Evolutionary conservation across 2,888 invertebrate genomes (phyloP).

Genomic region (Adineta ricciae): DNA sequence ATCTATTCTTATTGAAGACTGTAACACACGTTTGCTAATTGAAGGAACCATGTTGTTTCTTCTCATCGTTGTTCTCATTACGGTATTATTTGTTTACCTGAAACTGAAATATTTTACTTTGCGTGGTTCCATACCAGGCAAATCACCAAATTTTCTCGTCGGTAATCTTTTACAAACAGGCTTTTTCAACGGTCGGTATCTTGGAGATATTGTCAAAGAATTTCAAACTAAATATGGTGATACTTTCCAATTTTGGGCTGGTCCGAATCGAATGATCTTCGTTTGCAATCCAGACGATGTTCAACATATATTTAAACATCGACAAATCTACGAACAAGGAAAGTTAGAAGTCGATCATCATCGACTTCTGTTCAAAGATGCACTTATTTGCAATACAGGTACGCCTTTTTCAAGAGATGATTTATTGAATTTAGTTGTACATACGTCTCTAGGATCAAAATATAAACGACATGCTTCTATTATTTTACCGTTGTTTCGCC

Average conservation of each 20-base stretch:
- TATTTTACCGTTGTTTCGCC: background rate
- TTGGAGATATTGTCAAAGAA: background rate
- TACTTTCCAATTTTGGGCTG: background rate
- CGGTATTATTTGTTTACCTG: background rate
- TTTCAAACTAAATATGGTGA: background rate
- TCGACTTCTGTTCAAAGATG: background rate
- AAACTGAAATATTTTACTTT: background rate
- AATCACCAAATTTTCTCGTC: background rate
- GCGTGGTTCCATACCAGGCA: background rate
- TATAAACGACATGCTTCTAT: background rate
- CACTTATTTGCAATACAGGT: background rate
- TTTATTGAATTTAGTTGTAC: too few species aligned
- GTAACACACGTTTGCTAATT: background rate
- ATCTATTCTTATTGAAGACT: too few species aligned
- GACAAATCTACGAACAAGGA: background rate
- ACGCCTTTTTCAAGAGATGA: background rate
- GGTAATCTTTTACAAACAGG: background rate
- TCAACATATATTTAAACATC: background rate
- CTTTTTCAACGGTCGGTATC: background rate
- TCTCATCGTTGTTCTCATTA: background rate
- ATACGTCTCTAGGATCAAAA: background rate
- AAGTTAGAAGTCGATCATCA: background rate
- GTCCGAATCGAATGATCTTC: background rate
- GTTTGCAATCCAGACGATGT: background rate
- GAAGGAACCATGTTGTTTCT: background rate